Base-by-base conservation (phyloP, 2,797 vertebrate genomes). In the Epinephelus malabaricus region DNA sequence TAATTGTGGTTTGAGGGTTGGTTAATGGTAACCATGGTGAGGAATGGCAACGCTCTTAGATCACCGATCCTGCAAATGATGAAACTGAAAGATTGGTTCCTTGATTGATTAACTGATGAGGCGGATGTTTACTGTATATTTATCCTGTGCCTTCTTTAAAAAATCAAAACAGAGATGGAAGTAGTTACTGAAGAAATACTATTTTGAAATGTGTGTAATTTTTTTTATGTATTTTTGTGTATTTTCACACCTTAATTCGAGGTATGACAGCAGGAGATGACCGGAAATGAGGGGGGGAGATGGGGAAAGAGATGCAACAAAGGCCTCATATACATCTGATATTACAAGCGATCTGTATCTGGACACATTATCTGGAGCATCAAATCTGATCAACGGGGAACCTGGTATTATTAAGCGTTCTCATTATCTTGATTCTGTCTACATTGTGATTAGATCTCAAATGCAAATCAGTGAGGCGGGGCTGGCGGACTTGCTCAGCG, bases 41-140 rank as follows among this genome's bases (percentile, higher is more conserved):
- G 19, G 17, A 75, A 84, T 67, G 68, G 49, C 19, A 21, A 17
- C 0, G 1, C 40, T 78, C 46, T 40, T 3, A 18, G 84, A 74
- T 71, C 69, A 69, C 66, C 71, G 72, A 78, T 86, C 67, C 43
- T 19, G 49, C 18, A 78, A 77, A 80, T 85, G 54, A 76, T 76
- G 17, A 19, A 79, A 56, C 40, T 49, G 58, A 72, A 51, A 78
- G 53, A 79, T 55, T 63, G 34, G 53, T 69, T 79, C 67, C 11
- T 54, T 53, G 46, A 86, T 83, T 82, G 70, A 89, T 83, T 53
- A 15, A 69, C 47, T 6, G 34, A 76, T 67, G 9, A 53, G 65
- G 65, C 1, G 58, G 43, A 76, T 69, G 43, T 79, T 79, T 56
- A 19, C 40, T 73, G 17, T 67, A 71, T 14, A 66, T 73, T 64